phyloP scores from a whole-genome alignment of 1,140 invertebrate genomes.

The Drosophila athabasca region DNA sequence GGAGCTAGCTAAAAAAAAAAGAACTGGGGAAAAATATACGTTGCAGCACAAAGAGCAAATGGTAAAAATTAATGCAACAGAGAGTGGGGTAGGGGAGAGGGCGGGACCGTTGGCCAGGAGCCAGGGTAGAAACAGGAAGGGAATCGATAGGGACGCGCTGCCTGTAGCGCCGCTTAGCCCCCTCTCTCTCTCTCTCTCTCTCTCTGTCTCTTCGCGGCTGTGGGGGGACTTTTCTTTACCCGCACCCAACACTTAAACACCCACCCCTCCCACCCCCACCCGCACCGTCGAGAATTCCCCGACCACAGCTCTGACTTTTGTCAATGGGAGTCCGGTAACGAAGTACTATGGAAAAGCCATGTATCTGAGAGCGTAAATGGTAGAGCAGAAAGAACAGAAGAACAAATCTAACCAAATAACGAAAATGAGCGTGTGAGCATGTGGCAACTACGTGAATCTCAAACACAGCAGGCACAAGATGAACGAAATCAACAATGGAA shows the following conservation, averaged over 20 bases:
- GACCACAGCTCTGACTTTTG: conserved; percentile 9
- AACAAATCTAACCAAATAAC: too few relatives aligned
- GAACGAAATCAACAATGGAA: too few relatives aligned
- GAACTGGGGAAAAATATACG: conserved; percentile 29
- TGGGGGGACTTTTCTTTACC: too few relatives aligned
- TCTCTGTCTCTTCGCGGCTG: too few relatives aligned
- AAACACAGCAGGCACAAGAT: too few relatives aligned
- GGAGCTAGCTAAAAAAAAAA: conserved; percentile 27
- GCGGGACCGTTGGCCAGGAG: conserved; percentile 44
- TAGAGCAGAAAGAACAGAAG: too few relatives aligned
- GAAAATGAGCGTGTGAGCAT: too few relatives aligned
- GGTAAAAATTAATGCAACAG: conserved; percentile 63
- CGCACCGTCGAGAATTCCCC: not conserved
- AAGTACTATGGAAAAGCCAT: conserved; percentile 1
- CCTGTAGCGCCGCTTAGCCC: conserved; percentile 11
- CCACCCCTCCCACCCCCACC: not conserved
- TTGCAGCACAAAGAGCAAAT: conserved; percentile 60
- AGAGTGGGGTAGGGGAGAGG: conserved; percentile 4
- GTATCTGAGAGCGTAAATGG: too few relatives aligned
- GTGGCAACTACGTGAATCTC: too few relatives aligned
- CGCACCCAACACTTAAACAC: not conserved
- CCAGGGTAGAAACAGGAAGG: conserved; percentile 38
- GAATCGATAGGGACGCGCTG: conserved; percentile 26
- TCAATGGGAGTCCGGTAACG: conserved; percentile 7
- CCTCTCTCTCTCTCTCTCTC: not conserved